Evolutionary conservation across 1,140 invertebrate genomes (phyloP).

Genomic region (Pentalonia nigronervosa): DNA sequence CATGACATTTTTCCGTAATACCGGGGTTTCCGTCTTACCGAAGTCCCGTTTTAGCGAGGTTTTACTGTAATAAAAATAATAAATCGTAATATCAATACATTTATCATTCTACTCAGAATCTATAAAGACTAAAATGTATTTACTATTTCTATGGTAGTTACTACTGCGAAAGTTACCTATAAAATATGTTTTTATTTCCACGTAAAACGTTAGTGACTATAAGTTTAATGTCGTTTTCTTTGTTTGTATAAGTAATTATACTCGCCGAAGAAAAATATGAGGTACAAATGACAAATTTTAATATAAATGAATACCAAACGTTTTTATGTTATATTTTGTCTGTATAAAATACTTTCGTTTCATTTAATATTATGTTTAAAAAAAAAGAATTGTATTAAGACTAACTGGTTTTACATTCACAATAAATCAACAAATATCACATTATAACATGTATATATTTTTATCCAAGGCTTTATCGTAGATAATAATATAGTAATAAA

Average conservation of each 20-base stretch:
- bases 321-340: background rate
- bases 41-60: too few relatives aligned
- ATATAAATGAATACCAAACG: background rate
- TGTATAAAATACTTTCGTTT: background rate
- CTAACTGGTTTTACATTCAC: background rate
- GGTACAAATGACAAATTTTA: background rate
- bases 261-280: background rate
- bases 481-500: background rate
- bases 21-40: too few relatives aligned
- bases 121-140: too few relatives aligned
- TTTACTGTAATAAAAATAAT: too few relatives aligned
- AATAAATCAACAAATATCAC: background rate
- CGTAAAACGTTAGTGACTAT: background rate
- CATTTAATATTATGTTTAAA: background rate
- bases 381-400: background rate
- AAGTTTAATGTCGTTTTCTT: background rate
- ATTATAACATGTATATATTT: background rate
- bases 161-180: background rate
- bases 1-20: too few relatives aligned
- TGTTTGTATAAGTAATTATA: background rate
- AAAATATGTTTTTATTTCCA: too few relatives aligned
- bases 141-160: background rate
- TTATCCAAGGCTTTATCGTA: background rate
- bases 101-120: too few relatives aligned
- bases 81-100: too few relatives aligned